Evolutionary conservation across 64 coral and sea anemone genomes (phyloP).

Genomic region (Stylophora pistillata): DNA sequence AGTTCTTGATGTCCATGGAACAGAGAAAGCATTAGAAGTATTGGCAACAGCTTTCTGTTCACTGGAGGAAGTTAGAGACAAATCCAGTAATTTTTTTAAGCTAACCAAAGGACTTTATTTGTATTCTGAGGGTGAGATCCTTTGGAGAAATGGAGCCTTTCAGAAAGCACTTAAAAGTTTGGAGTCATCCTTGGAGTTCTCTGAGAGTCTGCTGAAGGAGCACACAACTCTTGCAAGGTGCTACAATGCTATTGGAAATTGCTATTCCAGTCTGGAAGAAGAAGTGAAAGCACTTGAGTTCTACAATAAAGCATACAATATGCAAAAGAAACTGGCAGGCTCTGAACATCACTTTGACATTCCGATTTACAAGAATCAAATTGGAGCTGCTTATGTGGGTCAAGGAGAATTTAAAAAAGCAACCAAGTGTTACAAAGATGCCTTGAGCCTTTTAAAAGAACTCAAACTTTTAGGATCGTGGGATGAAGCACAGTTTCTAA

Average conservation of each 20-base stretch:
- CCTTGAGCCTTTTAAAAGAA: slow-evolving; percentile 17
- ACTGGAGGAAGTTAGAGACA: neutral
- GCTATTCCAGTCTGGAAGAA: neutral
- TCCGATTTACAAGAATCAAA: slow-evolving; percentile 30
- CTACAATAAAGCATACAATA: slow-evolving; percentile 27
- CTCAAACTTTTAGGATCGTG: slow-evolving; percentile 4
- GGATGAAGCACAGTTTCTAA: slow-evolving; percentile 9
- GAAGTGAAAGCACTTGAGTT: neutral
- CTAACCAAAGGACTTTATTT: slow-evolving; percentile 14
- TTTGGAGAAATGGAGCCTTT: neutral
- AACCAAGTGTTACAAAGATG: slow-evolving; percentile 33
- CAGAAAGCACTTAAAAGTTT: neutral
- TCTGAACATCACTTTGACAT: slow-evolving; percentile 28
- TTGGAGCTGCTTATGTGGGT: neutral
- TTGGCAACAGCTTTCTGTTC: neutral
- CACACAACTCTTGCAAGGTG: slow-evolving; percentile 16
- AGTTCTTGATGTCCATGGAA: neutral
- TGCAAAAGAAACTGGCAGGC: neutral
- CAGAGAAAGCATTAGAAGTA: slow-evolving; percentile 19
- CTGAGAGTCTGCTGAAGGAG: neutral
- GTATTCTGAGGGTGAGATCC: slow-evolving; percentile 34
- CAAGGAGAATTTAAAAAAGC: slow-evolving; percentile 9
- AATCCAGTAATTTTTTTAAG: neutral
- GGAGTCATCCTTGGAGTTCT: neutral
- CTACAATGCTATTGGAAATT: slow-evolving; percentile 52